phyloP scores from a whole-genome alignment of 2,113 vertebrate genomes.

The Pseudonaja textilis region DNA sequence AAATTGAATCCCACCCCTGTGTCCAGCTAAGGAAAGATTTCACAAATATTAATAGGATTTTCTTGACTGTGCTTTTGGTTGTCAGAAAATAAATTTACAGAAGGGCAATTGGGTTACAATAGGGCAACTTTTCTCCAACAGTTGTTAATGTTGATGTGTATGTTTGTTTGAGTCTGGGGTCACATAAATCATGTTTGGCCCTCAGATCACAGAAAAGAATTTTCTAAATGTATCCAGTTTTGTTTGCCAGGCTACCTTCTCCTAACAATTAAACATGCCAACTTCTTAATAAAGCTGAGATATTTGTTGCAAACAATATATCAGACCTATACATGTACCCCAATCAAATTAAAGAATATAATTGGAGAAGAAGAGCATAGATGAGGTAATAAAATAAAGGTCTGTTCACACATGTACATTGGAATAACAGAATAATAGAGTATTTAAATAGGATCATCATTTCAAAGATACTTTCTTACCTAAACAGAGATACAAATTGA shows the following conservation, averaged over 20 bases:
- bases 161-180: background rate
- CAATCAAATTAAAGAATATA: background rate
- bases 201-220: background rate
- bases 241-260: background rate
- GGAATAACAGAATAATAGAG: background rate
- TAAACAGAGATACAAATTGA: no score
- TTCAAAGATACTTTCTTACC: no score
- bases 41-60: background rate
- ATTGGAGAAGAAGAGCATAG: background rate
- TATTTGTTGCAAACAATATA: background rate
- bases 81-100: background rate
- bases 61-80: background rate
- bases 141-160: background rate
- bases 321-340: background rate
- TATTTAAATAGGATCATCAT: no score
- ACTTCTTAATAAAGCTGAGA: background rate
- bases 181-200: background rate
- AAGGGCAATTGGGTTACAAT: background rate
- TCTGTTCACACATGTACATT: background rate
- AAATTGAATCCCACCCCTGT: no score
- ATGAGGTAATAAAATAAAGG: background rate
- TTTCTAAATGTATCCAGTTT: background rate
- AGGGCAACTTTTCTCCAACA: background rate
- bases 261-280: background rate
- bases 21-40: background rate